Evolutionary conservation across 1,140 invertebrate species (phyloP).

Genomic region (Trichoplusia ni): DNA sequence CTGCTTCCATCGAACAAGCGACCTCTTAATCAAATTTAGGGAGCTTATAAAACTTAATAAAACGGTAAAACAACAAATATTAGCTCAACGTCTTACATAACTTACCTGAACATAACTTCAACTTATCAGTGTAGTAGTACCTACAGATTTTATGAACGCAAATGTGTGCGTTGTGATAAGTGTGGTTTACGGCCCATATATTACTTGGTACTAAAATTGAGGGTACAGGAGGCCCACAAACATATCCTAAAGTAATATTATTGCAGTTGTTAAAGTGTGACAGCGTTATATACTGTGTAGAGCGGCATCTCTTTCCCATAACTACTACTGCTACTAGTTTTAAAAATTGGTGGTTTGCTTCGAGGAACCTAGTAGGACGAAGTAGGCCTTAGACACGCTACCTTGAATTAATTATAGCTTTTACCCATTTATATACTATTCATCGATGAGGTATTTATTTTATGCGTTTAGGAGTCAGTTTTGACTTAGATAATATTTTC

Average conservation of each 20-base stretch:
- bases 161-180: slow-evolving; percentile 66
- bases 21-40: too few species aligned
- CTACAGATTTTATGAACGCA: slow-evolving; percentile 22
- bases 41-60: too few species aligned
- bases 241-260: not conserved
- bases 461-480: too few species aligned
- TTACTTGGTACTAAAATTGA: slow-evolving; percentile 61
- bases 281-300: too few species aligned
- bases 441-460: not conserved
- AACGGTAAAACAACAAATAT: not conserved
- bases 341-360: too few species aligned
- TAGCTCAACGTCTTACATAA: not conserved
- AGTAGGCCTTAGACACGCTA: slow-evolving; percentile 9
- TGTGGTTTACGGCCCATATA: slow-evolving; percentile 70
- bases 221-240: slow-evolving; percentile 49
- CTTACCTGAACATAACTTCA: slow-evolving; percentile 17
- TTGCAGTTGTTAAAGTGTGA: too few species aligned
- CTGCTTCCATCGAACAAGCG: too few species aligned
- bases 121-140: slow-evolving; percentile 12
- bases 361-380: too few species aligned
- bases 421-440: slow-evolving; percentile 4
- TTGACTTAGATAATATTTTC: too few species aligned
- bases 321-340: too few species aligned
- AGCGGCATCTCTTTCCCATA: too few species aligned
- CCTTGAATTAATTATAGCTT: slow-evolving; percentile 31